Evolutionary conservation across 2,797 vertebrate genomes (phyloP).

Genomic region (Fratercula arctica): DNA sequence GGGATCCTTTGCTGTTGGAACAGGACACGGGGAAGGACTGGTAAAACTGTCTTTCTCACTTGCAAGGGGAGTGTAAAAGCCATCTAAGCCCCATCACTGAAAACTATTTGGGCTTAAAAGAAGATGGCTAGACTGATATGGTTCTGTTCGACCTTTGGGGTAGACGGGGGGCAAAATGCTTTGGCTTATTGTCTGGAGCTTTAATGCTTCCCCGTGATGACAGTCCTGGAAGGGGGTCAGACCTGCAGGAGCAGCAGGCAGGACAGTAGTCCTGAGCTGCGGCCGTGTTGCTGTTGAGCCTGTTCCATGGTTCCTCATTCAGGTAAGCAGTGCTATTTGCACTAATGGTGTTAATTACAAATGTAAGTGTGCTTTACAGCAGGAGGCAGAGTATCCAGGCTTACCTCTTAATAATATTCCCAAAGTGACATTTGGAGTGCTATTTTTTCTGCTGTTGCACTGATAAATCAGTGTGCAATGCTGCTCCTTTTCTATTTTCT

Average conservation of each 20-base stretch:
- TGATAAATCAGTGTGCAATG: constrained; percentile 28
- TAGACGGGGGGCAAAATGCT: neutral
- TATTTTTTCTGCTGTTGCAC: constrained; percentile 40
- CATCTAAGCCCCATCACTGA: neutral
- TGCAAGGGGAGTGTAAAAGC: neutral
- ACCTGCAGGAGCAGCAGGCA: neutral
- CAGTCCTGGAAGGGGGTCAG: neutral
- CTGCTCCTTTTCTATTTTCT: constrained; percentile 63
- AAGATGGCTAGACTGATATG: neutral
- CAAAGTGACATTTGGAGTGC: constrained; percentile 53
- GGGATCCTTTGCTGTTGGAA: neutral
- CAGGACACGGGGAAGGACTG: neutral
- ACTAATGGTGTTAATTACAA: constrained; percentile 14
- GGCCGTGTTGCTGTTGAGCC: neutral
- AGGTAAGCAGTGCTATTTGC: neutral
- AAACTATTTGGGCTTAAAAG: neutral
- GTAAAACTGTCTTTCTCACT: neutral
- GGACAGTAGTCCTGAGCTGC: neutral
- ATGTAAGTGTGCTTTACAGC: neutral
- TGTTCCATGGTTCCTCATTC: neutral
- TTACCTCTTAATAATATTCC: constrained; percentile 47
- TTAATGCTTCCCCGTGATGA: neutral
- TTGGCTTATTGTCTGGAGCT: neutral
- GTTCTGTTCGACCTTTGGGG: neutral
- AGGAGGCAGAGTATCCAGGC: neutral